Evolutionary conservation across 2,797 vertebrate genomes (phyloP), one percentile per base, ranked within the genome.

Genomic region (Phoxinus dragarum): DNA sequence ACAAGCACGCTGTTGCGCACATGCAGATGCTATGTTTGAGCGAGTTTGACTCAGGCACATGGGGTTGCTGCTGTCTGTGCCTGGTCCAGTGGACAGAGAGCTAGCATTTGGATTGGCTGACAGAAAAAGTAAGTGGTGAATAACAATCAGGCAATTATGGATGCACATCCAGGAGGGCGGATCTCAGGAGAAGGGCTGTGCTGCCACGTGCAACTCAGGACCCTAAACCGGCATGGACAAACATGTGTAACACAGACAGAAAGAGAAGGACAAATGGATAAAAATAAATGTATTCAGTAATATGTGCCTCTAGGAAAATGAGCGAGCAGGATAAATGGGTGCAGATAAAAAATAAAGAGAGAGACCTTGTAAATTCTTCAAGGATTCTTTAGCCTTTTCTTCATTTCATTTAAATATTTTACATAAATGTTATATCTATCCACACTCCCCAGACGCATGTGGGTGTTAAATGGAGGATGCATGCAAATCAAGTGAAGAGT

Each of bases 191-290:
- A 6, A 21, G 77, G 89, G 72, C 89, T 91, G 92, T 90, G 78
- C 86, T 86, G 89, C 90, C 93, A 94, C 90, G 93, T 95, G 94
- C 86, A 85, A 86, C 72, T 4, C 61, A 83, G 69, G 27, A 86
- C 89, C 79, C 73, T 59, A 66, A 71, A 81, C 80, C 31, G 19
- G 84, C 82, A 78, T 78, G 91, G 85, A 36, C 87, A 88, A 88
- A 92, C 94, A 90, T 92, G 94, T 93, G 92, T 88, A 88, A 77
- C 59, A 67, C 31, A 64, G 49, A 27, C 27, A 47, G 11, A 4
- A 7, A 77, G 59, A 23, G 40, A 56, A 19, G 80, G 59, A 27
- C 40, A 74, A 34, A 34, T 47, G 61, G 4, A 54, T 9, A 52
- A 61, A 56, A 34, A 59, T 23, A 73, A 27, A 21, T 52, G 52